Evolutionary conservation across 2,113 vertebrate genomes (phyloP).

Genomic region (Gambusia holbrooki): DNA sequence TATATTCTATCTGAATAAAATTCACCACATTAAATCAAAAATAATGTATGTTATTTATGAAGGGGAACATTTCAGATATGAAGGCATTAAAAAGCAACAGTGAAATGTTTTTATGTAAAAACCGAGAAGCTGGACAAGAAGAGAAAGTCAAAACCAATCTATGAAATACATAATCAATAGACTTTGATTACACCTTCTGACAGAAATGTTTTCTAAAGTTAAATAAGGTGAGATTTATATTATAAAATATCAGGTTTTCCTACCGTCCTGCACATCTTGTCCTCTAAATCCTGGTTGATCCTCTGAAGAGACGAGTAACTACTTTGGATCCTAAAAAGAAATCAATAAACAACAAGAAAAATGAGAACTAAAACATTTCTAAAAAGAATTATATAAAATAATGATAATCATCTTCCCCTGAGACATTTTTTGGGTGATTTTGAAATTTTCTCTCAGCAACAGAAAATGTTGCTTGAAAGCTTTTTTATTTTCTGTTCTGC

Average conservation of each 20-base stretch:
- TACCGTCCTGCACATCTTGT: slow-evolving; percentile 94
- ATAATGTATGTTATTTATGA: too few relatives aligned
- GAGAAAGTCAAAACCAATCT: neutral
- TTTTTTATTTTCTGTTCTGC: neutral
- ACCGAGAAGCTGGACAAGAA: neutral
- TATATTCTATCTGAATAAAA: neutral
- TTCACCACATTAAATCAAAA: too few relatives aligned
- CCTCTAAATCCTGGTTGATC: slow-evolving; percentile 97
- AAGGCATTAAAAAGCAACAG: neutral
- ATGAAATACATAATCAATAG: too few relatives aligned
- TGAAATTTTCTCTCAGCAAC: too few relatives aligned
- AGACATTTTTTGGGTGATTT: too few relatives aligned
- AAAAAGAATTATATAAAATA: too few relatives aligned
- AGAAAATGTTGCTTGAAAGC: too few relatives aligned
- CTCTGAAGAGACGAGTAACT: slow-evolving; percentile 94
- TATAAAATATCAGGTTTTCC: slow-evolving; percentile 60
- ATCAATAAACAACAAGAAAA: slow-evolving; percentile 1
- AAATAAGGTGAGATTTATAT: neutral
- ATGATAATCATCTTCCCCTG: too few relatives aligned
- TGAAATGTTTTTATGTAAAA: neutral
- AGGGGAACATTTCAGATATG: neutral
- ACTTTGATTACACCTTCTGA: neutral
- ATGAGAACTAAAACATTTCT: slow-evolving; percentile 6
- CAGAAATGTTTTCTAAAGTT: neutral
- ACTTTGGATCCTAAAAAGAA: slow-evolving; percentile 88